phyloP scores from a whole-genome alignment of 2,888 invertebrate species.

The Megalurothrips usitatus region DNA sequence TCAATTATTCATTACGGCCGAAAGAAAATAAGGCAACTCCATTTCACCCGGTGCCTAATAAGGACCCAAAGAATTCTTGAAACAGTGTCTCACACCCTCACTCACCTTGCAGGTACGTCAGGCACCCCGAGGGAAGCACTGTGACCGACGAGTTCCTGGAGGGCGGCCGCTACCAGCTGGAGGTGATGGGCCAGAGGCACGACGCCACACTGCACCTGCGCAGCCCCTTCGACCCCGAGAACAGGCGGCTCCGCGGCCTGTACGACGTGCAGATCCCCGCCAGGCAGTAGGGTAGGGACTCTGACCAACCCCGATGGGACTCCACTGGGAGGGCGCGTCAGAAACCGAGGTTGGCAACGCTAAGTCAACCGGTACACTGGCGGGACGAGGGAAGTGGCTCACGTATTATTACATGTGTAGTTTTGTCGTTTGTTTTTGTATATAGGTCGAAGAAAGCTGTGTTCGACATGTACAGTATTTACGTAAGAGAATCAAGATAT shows the following conservation, averaged over 20 bases:
- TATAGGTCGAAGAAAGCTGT: neutral
- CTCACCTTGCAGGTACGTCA: slow-evolving; percentile 51
- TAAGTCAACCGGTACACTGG: neutral
- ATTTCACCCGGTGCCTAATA: neutral
- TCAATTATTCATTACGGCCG: neutral
- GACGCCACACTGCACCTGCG: slow-evolving; percentile 64
- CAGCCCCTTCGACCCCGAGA: slow-evolving; percentile 78
- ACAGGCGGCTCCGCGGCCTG: slow-evolving; percentile 64
- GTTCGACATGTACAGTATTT: slow-evolving; percentile 19
- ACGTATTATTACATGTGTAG: slow-evolving; percentile 21
- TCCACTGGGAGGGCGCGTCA: no score
- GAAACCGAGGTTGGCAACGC: no score
- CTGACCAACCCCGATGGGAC: no score
- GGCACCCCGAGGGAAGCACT: slow-evolving; percentile 54
- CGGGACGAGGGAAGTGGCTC: neutral
- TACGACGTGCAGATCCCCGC: slow-evolving; percentile 43
- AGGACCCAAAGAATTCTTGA: no score
- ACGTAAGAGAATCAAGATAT: neutral
- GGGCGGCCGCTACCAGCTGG: slow-evolving; percentile 71
- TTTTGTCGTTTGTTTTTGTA: neutral
- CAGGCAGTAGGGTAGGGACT: slow-evolving; percentile 33
- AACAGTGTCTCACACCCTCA: no score
- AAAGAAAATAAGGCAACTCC: neutral
- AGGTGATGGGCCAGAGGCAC: slow-evolving; percentile 69
- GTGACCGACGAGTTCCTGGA: slow-evolving; percentile 64